Conservation (phyloP, 2,113 vertebrate species). For the Corythornis vintsioides region DNA sequence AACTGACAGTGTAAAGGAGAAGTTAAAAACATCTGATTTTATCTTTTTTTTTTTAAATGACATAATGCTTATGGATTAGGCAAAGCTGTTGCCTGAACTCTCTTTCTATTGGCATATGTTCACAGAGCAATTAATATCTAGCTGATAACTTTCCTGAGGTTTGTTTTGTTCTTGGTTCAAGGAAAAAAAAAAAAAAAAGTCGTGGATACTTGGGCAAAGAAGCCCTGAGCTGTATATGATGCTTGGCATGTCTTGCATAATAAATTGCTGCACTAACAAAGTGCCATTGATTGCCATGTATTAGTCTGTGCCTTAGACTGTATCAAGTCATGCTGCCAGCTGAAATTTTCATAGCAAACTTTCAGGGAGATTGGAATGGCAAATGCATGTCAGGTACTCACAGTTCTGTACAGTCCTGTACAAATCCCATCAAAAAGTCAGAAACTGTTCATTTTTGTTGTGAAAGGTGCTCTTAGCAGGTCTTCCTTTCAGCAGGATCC, state of each 20-base stretch:
- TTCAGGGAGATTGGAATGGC: not conserved
- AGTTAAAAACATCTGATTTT: not conserved
- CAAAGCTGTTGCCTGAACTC: not conserved
- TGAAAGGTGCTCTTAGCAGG: not conserved
- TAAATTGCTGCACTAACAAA: not conserved
- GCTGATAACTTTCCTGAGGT: not conserved
- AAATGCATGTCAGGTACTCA: not conserved
- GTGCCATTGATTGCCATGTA: not conserved
- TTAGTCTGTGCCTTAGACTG: not conserved
- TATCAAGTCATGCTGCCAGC: not conserved
- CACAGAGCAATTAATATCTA: not conserved
- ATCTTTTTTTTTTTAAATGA: not conserved
- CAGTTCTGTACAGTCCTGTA: not conserved
- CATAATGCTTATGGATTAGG: not conserved
- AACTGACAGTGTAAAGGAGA: not conserved
- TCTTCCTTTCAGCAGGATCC: not conserved
- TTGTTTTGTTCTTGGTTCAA: not conserved
- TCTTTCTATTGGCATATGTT: not conserved
- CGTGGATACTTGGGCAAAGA: not conserved
- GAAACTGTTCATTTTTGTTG: not conserved
- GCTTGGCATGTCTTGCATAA: not conserved
- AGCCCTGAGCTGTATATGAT: not conserved
- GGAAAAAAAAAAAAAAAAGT: not conserved
- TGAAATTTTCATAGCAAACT: not conserved
- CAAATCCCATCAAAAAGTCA: not conserved